Evolutionary conservation across 2,113 vertebrate genomes (phyloP), one percentile per base, ranked within the genome.

Genomic region (Coracopsis vasa): DNA sequence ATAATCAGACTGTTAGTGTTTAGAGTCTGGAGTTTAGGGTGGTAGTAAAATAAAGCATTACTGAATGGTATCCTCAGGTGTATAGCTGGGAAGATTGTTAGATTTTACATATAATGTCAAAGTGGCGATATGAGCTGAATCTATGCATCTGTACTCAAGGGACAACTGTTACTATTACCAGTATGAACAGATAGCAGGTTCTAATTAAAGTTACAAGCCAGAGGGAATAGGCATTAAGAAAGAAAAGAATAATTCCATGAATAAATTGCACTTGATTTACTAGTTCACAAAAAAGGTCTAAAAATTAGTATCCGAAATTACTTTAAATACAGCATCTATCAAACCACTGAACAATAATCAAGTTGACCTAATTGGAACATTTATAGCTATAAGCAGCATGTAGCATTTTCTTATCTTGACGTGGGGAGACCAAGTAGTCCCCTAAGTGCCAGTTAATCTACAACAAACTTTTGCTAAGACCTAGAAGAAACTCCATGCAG

Each of bases 201-300:
- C 97, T 98, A 98, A 98, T 98, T 98, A 98, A 98, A 98, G 98
- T 97, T 96, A 97, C 94, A 97, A 97, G 95, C 97, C 97, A 97
- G 97, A 97, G 94, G 94, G 97, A 98, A 95, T 97, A 97, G 61
- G 91, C 96, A 96, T 96, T 97, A 98, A 97, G 81, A 94, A 95
- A 96, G 96, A 93, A 97, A 97, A 97, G 86, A 97, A 94, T 97
- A 96, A 98, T 97, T 97, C 91, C 11, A 24, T 92, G 74, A 97
- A 96, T 97, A 97, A 98, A 97, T 98, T 96, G 88, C 80, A 92
- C 92, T 97, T 97, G 97, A 98, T 98, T 97, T 97, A 97, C 95
- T 96, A 96, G 96, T 97, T 96, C 96, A 97, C 92, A 95, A 95
- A 96, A 96, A 94, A 97, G 92, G 96, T 97, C 97, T 95, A 96